These are phyloP conservation scores for Poeciliopsis retropinna DNA, from an alignment of 2,113 vertebrate species.

Conservation along the genomic window DNA sequence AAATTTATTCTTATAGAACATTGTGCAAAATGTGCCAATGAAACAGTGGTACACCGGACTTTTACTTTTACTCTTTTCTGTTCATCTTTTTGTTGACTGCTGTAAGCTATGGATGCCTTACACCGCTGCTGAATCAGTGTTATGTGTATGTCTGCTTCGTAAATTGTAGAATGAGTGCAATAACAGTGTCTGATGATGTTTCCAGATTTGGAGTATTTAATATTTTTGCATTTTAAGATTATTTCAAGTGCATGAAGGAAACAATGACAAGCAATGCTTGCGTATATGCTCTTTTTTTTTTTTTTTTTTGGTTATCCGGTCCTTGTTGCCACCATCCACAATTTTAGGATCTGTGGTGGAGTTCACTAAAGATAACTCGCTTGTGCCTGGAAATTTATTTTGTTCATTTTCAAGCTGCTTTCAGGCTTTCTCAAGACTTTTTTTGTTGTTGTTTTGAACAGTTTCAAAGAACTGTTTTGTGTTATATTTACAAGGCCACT, in stretches of 20 bases:
- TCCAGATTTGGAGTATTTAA: slow-evolving; percentile 35
- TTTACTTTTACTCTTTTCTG: slow-evolving; percentile 22
- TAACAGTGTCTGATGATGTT: slow-evolving; percentile 34
- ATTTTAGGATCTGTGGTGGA: slow-evolving; percentile 22
- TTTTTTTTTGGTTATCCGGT: slow-evolving; percentile 22
- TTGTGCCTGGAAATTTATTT: slow-evolving; percentile 49
- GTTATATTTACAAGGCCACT: slow-evolving; percentile 13
- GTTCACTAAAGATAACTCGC: slow-evolving; percentile 4
- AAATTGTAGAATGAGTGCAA: slow-evolving; percentile 57
- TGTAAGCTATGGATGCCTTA: slow-evolving; percentile 59
- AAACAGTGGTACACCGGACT: slow-evolving; percentile 28
- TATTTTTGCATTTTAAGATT: slow-evolving; percentile 23
- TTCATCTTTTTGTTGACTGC: slow-evolving; percentile 29
- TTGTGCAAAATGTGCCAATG: slow-evolving; percentile 73
- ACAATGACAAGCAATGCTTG: slow-evolving; percentile 1
- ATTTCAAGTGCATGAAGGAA: slow-evolving; percentile 16
- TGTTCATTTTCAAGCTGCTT: slow-evolving; percentile 11
- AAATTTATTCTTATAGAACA: slow-evolving; percentile 44
- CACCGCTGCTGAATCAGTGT: slow-evolving; percentile 63
- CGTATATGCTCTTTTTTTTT: slow-evolving; percentile 10
- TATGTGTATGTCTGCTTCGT: slow-evolving; percentile 62
- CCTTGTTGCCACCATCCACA: slow-evolving; percentile 56
- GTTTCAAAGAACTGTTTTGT: slow-evolving; percentile 39
- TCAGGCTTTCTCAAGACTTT: neutral
- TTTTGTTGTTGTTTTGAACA: slow-evolving; percentile 15